Evolutionary conservation across 2,113 vertebrate genomes (phyloP), one percentile per base, ranked within the genome.

Genomic region (Eulemur rufifrons): DNA sequence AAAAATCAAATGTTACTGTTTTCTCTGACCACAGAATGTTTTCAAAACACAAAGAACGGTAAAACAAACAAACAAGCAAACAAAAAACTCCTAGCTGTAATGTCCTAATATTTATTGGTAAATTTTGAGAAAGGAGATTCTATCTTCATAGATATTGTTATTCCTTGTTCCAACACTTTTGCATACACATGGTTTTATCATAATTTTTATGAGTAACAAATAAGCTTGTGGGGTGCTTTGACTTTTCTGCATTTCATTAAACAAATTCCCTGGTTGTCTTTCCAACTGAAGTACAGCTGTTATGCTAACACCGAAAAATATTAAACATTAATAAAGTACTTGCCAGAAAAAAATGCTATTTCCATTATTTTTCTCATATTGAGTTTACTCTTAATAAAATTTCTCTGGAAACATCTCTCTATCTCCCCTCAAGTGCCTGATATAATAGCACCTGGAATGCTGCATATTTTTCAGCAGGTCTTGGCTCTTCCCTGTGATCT

Each of bases 291-390:
- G 21, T 94, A 96, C 6, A 73, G 56, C 37, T 86, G 45, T 77
- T 84, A 77, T 23, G 13, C n/a, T 77, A 97, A 96, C 68, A 54
- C 59, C 25, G 39, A 84, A 86, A 93, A 96, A 81, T 92, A 96
- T 73, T 97, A 94, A 94, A 93, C 50, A 68, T 95, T 89, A 94
- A 96, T 97, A 95, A 96, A 90, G 11, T 61, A 50, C 54, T 71
- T 87, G 21, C 42, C 69, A 42, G 20, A 50, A 64, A 85, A 82
- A 93, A 91, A 73, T 6, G 25, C n/a, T 47, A 52, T 78, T 96
- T 61, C 63, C 54, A 54, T 69, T 95, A 45, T 96, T 96, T 91
- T 83, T 69, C 50, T 92, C 76, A 92, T 64, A n/a, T 21, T 52
- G 54, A 84, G 25, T 91, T 94, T 94, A 59, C 80, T 94, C 59